Evolutionary conservation across 2,888 invertebrate species (phyloP).

Genomic region (Aproaerema taeniolella): DNA sequence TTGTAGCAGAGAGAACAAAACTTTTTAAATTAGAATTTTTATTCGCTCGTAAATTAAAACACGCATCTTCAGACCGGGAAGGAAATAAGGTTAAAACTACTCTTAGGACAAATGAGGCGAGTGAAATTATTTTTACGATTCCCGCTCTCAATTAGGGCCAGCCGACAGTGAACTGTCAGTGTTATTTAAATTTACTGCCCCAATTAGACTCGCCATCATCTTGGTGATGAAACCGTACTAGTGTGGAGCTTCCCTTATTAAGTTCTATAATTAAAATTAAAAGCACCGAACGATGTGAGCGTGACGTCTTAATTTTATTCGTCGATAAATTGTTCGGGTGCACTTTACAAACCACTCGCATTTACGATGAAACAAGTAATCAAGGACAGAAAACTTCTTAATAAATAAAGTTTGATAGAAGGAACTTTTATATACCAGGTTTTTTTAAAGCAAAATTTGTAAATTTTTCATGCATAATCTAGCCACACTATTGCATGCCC

Average conservation of each 20-base stretch:
- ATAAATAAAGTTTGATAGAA: too few species aligned
- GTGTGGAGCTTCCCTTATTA: conserved; percentile 70
- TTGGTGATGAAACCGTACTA: conserved; percentile 63
- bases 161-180: conserved; percentile 71
- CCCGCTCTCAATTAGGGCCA: conserved; percentile 69
- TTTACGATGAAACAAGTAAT: too few species aligned
- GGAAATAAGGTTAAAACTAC: conserved; percentile 67
- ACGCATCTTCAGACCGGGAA: conserved; percentile 46
- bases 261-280: conserved; percentile 73
- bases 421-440: too few species aligned
- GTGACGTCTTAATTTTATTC: not conserved
- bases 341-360: too few species aligned
- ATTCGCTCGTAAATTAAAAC: conserved; percentile 52
- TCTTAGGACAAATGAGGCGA: conserved; percentile 68
- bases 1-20: too few species aligned
- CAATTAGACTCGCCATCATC: conserved; percentile 75
- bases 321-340: conserved; percentile 12
- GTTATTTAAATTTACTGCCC: conserved; percentile 75
- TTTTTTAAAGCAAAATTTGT: too few species aligned
- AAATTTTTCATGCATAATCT: too few species aligned
- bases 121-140: conserved; percentile 76
- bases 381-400: too few species aligned
- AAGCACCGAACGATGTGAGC: conserved; percentile 43
- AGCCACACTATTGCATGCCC: too few species aligned
- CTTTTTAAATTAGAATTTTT: too few species aligned